Evolutionary conservation across 2,113 vertebrate species (phyloP).

Genomic region (Gallinago undulata): DNA sequence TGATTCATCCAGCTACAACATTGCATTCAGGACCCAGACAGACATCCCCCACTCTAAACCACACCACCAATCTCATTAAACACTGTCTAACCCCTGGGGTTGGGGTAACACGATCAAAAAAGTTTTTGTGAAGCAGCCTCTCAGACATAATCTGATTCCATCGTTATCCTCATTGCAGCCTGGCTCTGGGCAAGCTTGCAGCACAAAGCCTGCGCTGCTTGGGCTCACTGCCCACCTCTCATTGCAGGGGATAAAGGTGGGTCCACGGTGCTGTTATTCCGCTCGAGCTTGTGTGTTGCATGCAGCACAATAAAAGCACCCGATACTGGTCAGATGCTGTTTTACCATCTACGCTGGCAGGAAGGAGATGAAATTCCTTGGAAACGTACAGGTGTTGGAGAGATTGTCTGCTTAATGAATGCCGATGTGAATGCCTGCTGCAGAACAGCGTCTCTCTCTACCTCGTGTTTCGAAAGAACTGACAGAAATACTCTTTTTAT

Average conservation of each 20-base stretch:
- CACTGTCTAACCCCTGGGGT: background rate
- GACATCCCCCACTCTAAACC: background rate
- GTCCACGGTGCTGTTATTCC: background rate
- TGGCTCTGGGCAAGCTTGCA: background rate
- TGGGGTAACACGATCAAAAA: background rate
- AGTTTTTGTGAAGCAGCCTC: background rate
- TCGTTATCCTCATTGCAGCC: background rate
- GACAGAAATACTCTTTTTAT: background rate
- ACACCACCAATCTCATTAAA: background rate
- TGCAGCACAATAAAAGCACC: background rate
- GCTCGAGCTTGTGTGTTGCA: rapidly evolving
- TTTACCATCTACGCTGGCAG: rapidly evolving
- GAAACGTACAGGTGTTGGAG: background rate
- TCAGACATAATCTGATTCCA: background rate
- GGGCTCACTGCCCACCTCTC: background rate
- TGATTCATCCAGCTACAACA: background rate
- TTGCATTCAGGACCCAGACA: background rate
- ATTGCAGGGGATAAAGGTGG: background rate
- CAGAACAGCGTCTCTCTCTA: background rate
- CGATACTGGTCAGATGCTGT: background rate
- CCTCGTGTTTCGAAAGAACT: background rate
- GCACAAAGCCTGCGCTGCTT: background rate
- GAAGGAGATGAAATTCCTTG: background rate
- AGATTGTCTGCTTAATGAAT: background rate
- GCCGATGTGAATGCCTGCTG: background rate